phyloP scores from a whole-genome alignment of 2,888 invertebrate genomes.

The Calliopum simillimum region DNA sequence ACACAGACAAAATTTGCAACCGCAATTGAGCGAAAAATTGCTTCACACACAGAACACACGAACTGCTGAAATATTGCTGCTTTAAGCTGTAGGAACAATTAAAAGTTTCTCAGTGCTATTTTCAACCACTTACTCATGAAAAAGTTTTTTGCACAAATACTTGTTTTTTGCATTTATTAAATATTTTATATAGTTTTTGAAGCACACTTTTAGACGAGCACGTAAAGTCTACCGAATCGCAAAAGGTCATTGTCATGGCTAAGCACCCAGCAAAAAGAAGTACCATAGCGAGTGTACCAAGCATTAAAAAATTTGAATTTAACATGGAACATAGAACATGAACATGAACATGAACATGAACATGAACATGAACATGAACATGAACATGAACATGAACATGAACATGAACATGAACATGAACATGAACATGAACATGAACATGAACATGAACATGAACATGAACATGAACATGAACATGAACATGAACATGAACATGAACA shows the following conservation, averaged over 20 bases:
- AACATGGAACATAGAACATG: too few relatives aligned
- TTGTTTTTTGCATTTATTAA: slow-evolving; percentile 4
- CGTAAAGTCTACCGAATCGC: neutral
- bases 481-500: too few relatives aligned
- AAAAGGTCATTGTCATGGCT: neutral
- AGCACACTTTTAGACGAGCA: slow-evolving; percentile 17
- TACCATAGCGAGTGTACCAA: too few relatives aligned
- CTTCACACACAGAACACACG: neutral
- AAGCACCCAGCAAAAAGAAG: too few relatives aligned
- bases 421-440: too few relatives aligned
- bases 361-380: too few relatives aligned
- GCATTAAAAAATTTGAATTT: too few relatives aligned
- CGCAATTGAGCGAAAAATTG: slow-evolving; percentile 29
- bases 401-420: too few relatives aligned
- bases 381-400: too few relatives aligned
- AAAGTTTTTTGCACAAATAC: neutral
- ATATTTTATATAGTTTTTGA: slow-evolving; percentile 20
- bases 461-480: too few relatives aligned
- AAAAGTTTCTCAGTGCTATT: slow-evolving; percentile 15
- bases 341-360: too few relatives aligned
- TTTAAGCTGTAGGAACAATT: slow-evolving; percentile 26
- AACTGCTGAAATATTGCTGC: neutral
- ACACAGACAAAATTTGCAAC: neutral
- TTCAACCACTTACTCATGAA: neutral
- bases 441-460: too few relatives aligned